A percentile compares a stretch with the other conserved stretches of the same genome.
phyloP scores from a whole-genome alignment of 2,797 vertebrate genomes.

The Cephalopachus bancanus region DNA sequence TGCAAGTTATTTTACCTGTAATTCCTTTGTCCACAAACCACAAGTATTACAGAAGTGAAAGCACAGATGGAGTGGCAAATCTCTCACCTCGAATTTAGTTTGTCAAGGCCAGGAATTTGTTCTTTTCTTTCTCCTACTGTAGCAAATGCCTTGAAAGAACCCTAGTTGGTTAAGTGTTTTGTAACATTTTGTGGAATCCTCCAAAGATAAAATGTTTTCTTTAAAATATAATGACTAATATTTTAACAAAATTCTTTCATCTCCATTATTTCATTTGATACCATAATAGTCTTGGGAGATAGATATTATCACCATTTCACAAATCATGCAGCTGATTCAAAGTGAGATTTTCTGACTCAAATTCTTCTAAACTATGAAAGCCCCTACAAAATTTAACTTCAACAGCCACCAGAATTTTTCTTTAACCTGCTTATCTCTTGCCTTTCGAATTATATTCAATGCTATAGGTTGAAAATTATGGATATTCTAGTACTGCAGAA shows the following conservation, averaged over 20 bases:
- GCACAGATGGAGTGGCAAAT: not conserved
- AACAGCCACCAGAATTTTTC: not conserved
- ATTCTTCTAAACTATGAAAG: conserved; percentile 40
- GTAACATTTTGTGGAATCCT: not conserved
- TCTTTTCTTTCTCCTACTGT: not conserved
- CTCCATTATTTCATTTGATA: not conserved
- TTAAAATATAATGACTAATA: not conserved
- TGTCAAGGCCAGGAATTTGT: not conserved
- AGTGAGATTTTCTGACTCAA: not conserved
- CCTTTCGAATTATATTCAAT: conserved; percentile 9
- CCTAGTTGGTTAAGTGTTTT: not conserved
- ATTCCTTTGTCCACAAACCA: not conserved
- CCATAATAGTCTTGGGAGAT: not conserved
- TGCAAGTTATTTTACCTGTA: not conserved
- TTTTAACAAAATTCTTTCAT: not conserved
- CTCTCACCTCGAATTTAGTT: not conserved
- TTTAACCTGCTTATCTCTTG: not conserved
- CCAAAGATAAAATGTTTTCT: not conserved
- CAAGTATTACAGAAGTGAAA: not conserved
- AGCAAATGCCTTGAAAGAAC: conserved; percentile 12
- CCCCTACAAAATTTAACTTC: not conserved
- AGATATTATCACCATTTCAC: not conserved
- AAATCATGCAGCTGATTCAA: conserved; percentile 1
- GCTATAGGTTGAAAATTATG: not conserved
- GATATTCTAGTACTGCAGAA: not conserved